A percentile compares a stretch with the other conserved stretches of the same genome.
Evolutionary conservation across 2,113 vertebrate species (phyloP).

Genomic region (Petrocephalus zakoni): DNA sequence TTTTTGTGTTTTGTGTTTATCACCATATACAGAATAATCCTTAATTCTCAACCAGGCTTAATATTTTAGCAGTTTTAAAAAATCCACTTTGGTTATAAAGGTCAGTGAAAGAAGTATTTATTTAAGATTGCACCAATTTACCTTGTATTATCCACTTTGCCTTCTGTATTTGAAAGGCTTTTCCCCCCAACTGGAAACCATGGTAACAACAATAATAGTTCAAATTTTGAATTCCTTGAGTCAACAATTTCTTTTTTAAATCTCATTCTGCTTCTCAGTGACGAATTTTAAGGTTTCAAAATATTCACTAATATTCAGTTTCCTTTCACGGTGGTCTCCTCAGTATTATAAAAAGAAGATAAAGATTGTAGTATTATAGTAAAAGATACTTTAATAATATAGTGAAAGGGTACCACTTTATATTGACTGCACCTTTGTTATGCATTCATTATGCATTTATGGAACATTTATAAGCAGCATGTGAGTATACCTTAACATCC

Average conservation of each 20-base stretch:
- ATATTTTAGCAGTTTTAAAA: not conserved
- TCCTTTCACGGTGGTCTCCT: not conserved
- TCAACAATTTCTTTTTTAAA: slow-evolving; percentile 35
- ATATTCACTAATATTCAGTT: not conserved
- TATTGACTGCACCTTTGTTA: too few relatives aligned
- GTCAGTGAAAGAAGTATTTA: slow-evolving; percentile 21
- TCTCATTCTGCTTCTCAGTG: not conserved
- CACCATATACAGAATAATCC: not conserved
- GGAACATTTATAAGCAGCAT: not conserved
- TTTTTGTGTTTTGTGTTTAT: too few relatives aligned
- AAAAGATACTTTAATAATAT: not conserved
- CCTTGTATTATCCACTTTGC: not conserved
- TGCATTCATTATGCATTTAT: too few relatives aligned
- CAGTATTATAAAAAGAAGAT: too few relatives aligned
- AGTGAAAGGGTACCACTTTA: not conserved
- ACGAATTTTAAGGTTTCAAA: not conserved
- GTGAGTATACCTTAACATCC: not conserved
- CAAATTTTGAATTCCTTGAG: slow-evolving; percentile 46
- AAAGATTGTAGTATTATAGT: too few relatives aligned
- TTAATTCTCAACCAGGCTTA: not conserved
- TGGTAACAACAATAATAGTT: slow-evolving; percentile 58
- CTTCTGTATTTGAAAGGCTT: not conserved
- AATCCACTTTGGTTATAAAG: not conserved
- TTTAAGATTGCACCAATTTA: not conserved
- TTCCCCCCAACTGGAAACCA: slow-evolving; percentile 56